Percentiles rank a stretch among this genome's conserved stretches.
phyloP scores from a whole-genome alignment of 2,888 invertebrate genomes.

The Epinotia bilunana region DNA sequence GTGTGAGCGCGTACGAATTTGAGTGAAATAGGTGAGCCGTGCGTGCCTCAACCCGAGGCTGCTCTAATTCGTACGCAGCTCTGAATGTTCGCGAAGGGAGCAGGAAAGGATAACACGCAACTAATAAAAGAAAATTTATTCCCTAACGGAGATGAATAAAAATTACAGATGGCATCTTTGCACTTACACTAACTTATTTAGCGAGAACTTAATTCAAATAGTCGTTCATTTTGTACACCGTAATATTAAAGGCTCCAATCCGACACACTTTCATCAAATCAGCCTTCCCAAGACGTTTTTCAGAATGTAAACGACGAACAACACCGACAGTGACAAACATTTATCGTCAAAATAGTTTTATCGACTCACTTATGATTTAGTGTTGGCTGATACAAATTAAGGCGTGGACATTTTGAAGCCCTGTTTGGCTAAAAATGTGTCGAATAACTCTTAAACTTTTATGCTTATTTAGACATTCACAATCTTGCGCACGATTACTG shows the following conservation, averaged over 20 bases:
- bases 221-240: conserved; percentile 41
- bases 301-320: background rate
- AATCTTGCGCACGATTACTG: conserved; percentile 31
- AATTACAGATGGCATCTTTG: conserved; percentile 78
- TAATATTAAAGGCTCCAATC: conserved; percentile 12
- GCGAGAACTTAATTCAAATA: conserved; percentile 39
- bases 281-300: background rate
- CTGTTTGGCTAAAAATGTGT: background rate
- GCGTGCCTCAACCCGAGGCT: too few species aligned
- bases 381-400: background rate
- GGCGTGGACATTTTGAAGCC: background rate
- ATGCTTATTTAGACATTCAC: conserved; percentile 30
- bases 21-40: too few species aligned
- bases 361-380: background rate
- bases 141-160: conserved; percentile 73
- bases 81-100: background rate
- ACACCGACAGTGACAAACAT: background rate
- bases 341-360: background rate
- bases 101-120: conserved; percentile 45
- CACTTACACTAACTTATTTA: conserved; percentile 48
- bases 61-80: too few species aligned
- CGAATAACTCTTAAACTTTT: conserved; percentile 16
- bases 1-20: too few species aligned
- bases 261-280: background rate
- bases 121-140: conserved; percentile 80